Base-by-base conservation (phyloP, 1,140 invertebrate genomes). In the Homalodisca vitripennis region DNA sequence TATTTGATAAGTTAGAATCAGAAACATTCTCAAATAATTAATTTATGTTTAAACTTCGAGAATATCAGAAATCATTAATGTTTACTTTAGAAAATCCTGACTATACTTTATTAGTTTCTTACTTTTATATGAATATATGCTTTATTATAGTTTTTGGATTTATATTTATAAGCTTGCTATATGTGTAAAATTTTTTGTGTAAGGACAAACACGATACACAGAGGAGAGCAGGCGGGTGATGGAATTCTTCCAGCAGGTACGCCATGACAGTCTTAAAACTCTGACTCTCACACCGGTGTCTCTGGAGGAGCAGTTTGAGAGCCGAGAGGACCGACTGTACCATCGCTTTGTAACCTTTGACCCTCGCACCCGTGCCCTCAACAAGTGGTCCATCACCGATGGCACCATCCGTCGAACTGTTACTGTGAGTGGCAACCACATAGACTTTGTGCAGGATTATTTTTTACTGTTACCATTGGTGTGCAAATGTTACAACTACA, bases 201-300 rank as follows among this genome's bases (percentile, higher is more conserved):
- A 27, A 55, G 34, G 27, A 62, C 46, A 53, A n/a, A 63, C 29
- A 20, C 1, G 57, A 3, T 31, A 80, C 13, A 75, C 78, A 1
- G 78, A 87, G 10, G 85, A 89, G 70, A 83, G 80, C 14, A 82
- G 85, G 30, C 81, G 89, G 66, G 84, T 80, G 0, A 79, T 95
- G 73, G 81, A 88, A 67, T 94, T 92, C 80, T 91, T 88, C 74
- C 79, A 86, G 67, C 80, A 85, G 48, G 84, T 86, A 1, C 82
- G 90, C 22, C 78, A 86, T 3, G 91, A 93, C 78, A 86, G 88
- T 70, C 80, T 93, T 26, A 77, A 78, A 1, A 84, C 83, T 71
- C 79, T 92, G 0, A 81, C 85, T 64, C 84, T 88, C 74, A 82
- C 85, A 17, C 78, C 82, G 0, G 74, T 81, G 1, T 82, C 82